Evolutionary conservation across 2,888 invertebrate genomes (phyloP).

Genomic region (Leptinotarsa juncta): DNA sequence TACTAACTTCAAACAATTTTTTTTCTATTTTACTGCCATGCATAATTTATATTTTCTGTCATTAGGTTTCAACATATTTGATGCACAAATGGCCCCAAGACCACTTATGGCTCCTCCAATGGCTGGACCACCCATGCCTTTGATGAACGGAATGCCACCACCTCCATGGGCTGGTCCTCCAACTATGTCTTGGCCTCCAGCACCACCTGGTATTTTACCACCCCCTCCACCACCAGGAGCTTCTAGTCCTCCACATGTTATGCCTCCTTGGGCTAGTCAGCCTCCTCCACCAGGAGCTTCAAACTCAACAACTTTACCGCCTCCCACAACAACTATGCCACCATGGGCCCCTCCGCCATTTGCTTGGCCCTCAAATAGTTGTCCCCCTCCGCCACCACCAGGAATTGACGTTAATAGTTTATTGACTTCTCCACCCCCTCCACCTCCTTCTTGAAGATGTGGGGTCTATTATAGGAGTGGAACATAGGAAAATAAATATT

Average conservation of each 20-base stretch:
- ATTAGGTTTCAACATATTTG: slow-evolving; percentile 61
- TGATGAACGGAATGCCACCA: slow-evolving; percentile 58
- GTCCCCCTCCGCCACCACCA: slow-evolving; percentile 66
- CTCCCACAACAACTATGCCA: slow-evolving; percentile 32
- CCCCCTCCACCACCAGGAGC: slow-evolving; percentile 69
- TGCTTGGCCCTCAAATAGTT: slow-evolving; percentile 66
- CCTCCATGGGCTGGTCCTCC: slow-evolving; percentile 64
- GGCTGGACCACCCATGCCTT: slow-evolving; percentile 48
- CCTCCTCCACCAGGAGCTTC: slow-evolving; percentile 57
- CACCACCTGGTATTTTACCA: slow-evolving; percentile 65
- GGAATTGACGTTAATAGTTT: slow-evolving; percentile 70
- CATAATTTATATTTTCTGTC: neutral
- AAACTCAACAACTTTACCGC: slow-evolving; percentile 28
- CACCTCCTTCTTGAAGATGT: slow-evolving; percentile 64
- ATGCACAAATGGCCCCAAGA: slow-evolving; percentile 71
- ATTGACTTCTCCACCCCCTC: slow-evolving; percentile 77
- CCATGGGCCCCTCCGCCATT: slow-evolving; percentile 62
- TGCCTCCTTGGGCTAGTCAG: slow-evolving; percentile 68
- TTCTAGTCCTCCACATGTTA: slow-evolving; percentile 64
- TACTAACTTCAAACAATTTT: too few relatives aligned
- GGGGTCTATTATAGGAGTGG: too few relatives aligned
- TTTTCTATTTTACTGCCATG: neutral
- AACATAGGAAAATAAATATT: neutral
- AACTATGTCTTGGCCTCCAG: slow-evolving; percentile 66
- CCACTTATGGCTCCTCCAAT: slow-evolving; percentile 75